phyloP scores from a whole-genome alignment of 1,140 invertebrate genomes.

The Macrocentrus cingulum region DNA sequence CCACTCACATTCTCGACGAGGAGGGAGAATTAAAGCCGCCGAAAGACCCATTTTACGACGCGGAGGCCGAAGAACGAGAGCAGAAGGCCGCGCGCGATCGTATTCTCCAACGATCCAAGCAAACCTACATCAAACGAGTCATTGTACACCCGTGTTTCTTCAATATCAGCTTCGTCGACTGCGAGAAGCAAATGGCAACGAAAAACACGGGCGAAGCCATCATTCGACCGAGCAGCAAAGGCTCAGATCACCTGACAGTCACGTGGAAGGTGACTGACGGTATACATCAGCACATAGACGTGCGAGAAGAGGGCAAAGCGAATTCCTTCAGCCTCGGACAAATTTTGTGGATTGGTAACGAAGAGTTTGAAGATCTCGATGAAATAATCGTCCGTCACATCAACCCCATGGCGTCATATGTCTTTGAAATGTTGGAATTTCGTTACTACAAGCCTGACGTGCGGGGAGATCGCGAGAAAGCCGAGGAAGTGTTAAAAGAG shows the following conservation, averaged over 20 bases:
- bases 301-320: slow-evolving; percentile 94
- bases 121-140: slow-evolving; percentile 90
- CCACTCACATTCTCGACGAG: slow-evolving; percentile 88
- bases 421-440: slow-evolving; percentile 87
- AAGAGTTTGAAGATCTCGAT: slow-evolving; percentile 97
- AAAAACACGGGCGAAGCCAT: slow-evolving; percentile 97
- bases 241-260: slow-evolving; percentile 92
- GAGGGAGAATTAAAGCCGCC: slow-evolving; percentile 87
- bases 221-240: slow-evolving; percentile 94
- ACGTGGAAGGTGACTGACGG: slow-evolving; percentile 97
- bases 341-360: slow-evolving; percentile 79
- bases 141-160: slow-evolving; percentile 98
- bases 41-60: slow-evolving; percentile 92
- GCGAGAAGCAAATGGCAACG: slow-evolving; percentile 84
- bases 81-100: slow-evolving; percentile 76
- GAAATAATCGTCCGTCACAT: slow-evolving; percentile 97
- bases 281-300: slow-evolving; percentile 94
- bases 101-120: slow-evolving; percentile 76
- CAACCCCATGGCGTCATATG: slow-evolving; percentile 92
- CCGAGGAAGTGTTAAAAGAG: slow-evolving; percentile 83
- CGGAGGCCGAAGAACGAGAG: slow-evolving; percentile 81
- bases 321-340: slow-evolving; percentile 94
- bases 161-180: slow-evolving; percentile 92
- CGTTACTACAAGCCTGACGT: slow-evolving; percentile 83
- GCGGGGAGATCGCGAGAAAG: slow-evolving; percentile 76